phyloP scores from a whole-genome alignment of 2,113 vertebrate species.

The Tachysurus vachellii region DNA sequence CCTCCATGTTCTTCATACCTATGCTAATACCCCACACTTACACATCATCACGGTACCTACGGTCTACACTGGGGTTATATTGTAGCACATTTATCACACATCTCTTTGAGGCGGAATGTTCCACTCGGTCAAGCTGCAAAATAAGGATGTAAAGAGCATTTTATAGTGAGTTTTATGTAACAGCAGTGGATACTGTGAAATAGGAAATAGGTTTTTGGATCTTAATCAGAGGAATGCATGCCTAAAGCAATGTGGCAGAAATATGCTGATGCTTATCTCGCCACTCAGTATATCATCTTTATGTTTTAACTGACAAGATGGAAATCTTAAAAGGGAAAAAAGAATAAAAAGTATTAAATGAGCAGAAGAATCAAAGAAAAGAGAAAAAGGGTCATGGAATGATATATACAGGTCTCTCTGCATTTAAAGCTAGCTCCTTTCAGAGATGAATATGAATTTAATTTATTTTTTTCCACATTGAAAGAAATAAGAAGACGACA shows the following conservation, averaged over 20 bases:
- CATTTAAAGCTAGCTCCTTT: neutral
- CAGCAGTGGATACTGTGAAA: conserved; percentile 8
- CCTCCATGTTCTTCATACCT: neutral
- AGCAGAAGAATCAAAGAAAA: neutral
- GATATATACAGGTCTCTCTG: neutral
- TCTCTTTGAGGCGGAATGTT: conserved; percentile 2
- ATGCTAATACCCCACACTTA: neutral
- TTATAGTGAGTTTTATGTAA: conserved; percentile 35
- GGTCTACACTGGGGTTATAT: conserved; percentile 1
- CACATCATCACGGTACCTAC: neutral
- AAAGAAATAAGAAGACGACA: no score
- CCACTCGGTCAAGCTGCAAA: neutral
- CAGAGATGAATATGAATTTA: neutral
- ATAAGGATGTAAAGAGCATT: conserved; percentile 9
- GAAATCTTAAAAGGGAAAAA: conserved; percentile 9
- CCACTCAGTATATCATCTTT: conserved; percentile 23
- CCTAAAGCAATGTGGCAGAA: conserved; percentile 10
- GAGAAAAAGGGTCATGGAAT: neutral
- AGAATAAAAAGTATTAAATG: neutral
- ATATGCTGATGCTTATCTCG: conserved; percentile 20
- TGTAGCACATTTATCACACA: neutral
- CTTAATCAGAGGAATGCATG: conserved; percentile 38
- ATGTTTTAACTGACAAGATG: conserved; percentile 22
- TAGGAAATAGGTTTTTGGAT: conserved; percentile 29
- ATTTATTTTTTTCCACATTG: neutral